Evolutionary conservation across 2,888 invertebrate species (phyloP).

Genomic region (Agonopterix alstromeriana): DNA sequence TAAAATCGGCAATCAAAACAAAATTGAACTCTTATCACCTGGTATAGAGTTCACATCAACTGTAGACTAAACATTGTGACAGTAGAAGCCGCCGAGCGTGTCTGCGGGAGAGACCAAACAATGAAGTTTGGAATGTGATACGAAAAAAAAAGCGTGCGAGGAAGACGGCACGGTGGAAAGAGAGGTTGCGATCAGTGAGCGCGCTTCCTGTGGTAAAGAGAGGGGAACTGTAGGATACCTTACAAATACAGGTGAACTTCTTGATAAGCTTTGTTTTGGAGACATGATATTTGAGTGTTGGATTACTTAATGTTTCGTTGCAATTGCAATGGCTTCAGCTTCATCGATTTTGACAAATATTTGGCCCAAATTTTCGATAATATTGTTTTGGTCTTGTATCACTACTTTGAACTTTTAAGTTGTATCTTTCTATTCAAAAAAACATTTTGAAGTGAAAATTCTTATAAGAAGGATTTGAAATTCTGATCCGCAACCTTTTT

Average conservation of each 20-base stretch:
- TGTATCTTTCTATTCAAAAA: too few species aligned
- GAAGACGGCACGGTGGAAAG: conserved; percentile 23
- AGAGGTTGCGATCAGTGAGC: conserved; percentile 16
- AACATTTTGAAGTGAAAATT: too few species aligned
- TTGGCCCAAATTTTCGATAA: too few species aligned
- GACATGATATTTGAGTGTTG: too few species aligned
- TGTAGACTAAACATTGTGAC: conserved; percentile 15
- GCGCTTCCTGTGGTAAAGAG: conserved; percentile 38
- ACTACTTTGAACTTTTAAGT: too few species aligned
- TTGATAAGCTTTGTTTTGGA: too few species aligned
- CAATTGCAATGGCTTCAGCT: too few species aligned
- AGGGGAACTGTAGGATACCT: conserved; percentile 4
- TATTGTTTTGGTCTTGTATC: too few species aligned
- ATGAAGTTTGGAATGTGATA: conserved; percentile 62
- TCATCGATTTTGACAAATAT: too few species aligned
- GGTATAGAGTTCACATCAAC: conserved; percentile 25
- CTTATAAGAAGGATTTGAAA: too few species aligned
- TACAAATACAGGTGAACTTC: conserved; percentile 5
- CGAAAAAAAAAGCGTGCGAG: conserved; percentile 40
- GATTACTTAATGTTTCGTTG: too few species aligned
- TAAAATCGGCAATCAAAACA: background rate
- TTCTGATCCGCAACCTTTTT: too few species aligned
- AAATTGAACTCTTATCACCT: conserved; percentile 12
- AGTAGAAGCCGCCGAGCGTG: conserved; percentile 39
- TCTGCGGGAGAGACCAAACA: conserved; percentile 60